Evolutionary conservation across 2,113 vertebrate species (phyloP).

Genomic region (Chaetorhynchus papuensis): DNA sequence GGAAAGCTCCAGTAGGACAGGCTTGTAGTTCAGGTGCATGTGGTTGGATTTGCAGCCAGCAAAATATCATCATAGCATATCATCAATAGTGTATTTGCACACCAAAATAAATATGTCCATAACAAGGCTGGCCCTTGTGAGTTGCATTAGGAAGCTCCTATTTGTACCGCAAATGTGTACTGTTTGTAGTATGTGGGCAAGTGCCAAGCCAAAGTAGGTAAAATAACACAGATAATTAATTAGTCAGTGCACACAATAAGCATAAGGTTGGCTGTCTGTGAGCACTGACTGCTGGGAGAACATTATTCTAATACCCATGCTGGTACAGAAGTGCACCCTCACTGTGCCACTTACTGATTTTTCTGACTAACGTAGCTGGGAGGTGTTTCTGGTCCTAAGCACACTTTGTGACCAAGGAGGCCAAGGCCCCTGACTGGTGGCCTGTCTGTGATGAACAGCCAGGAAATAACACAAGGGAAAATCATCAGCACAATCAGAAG

Average conservation of each 20-base stretch:
- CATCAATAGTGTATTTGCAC: not conserved
- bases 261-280: not conserved
- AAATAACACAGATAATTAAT: not conserved
- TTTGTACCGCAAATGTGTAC: too few species aligned
- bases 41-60: not conserved
- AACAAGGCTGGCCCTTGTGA: not conserved
- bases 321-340: not conserved
- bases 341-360: not conserved
- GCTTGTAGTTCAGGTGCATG: not conserved
- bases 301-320: not conserved
- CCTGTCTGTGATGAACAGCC: not conserved
- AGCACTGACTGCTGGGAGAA: not conserved
- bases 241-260: not conserved
- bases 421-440: not conserved
- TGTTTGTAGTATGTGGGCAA: not conserved
- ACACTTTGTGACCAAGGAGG: not conserved
- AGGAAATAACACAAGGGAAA: not conserved
- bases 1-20: not conserved
- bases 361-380: not conserved
- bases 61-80: not conserved
- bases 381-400: not conserved
- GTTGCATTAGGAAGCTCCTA: not conserved
- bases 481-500: not conserved
- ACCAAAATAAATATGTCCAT: not conserved
- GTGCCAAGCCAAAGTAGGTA: not conserved